Conservation (phyloP, 2,888 invertebrate genomes). For the Drosophila vallismaia region DNA sequence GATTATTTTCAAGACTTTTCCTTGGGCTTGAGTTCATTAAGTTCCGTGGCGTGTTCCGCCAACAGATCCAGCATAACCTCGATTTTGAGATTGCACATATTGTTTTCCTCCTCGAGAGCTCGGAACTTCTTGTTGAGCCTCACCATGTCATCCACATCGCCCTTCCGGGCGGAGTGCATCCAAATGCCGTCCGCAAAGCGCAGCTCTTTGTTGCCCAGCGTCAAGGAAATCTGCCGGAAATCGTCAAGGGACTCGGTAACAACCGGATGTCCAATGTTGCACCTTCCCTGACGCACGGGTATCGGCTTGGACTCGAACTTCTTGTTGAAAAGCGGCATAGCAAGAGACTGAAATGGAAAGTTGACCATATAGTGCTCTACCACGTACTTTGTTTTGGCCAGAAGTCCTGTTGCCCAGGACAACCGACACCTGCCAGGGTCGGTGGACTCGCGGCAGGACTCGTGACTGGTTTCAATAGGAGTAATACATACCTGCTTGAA, state of each 20-base stretch:
- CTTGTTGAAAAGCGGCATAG: slow-evolving; percentile 83
- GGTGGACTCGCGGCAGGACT: slow-evolving; percentile 27
- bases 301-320: slow-evolving; percentile 82
- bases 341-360: slow-evolving; percentile 15
- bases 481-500: slow-evolving; percentile 18
- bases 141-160: slow-evolving; percentile 77
- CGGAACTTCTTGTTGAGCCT: slow-evolving; percentile 79
- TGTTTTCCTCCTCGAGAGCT: slow-evolving; percentile 81
- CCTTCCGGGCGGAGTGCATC: slow-evolving; percentile 78
- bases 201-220: slow-evolving; percentile 81
- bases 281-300: slow-evolving; percentile 75
- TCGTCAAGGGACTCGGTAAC: slow-evolving; percentile 82
- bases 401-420: slow-evolving; percentile 62
- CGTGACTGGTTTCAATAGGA: slow-evolving; percentile 10
- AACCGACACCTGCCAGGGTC: slow-evolving; percentile 40
- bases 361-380: slow-evolving; percentile 42
- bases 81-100: slow-evolving; percentile 82
- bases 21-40: slow-evolving; percentile 70
- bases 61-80: slow-evolving; percentile 83
- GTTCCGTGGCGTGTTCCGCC: slow-evolving; percentile 81
- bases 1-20: slow-evolving; percentile 44
- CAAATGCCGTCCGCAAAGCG: slow-evolving; percentile 83
- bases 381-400: slow-evolving; percentile 13
- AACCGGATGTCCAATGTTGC: slow-evolving; percentile 79
- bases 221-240: slow-evolving; percentile 78